phyloP scores from a whole-genome alignment of 2,888 invertebrate genomes.

The Ormia ochracea region DNA sequence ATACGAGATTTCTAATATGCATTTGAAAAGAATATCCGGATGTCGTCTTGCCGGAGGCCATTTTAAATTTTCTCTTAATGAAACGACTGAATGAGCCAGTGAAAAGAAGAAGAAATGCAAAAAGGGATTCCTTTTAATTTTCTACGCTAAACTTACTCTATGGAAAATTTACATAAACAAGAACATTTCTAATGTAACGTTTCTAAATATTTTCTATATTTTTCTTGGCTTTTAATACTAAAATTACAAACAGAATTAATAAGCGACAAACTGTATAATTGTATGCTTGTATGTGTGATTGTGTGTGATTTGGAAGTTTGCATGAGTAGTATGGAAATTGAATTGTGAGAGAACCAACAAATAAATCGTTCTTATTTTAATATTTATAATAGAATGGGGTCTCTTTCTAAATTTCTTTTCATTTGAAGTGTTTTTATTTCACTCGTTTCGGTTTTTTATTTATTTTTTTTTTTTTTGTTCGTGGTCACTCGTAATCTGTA shows the following conservation, averaged over 20 bases:
- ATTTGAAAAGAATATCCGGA: not conserved
- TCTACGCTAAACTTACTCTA: not conserved
- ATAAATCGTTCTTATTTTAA: too few species aligned
- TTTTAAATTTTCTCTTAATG: conserved; percentile 4
- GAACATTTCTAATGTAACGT: not conserved
- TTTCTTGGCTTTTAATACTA: not conserved
- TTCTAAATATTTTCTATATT: not conserved
- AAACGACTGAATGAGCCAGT: not conserved
- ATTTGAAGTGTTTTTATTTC: too few species aligned
- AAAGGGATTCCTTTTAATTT: not conserved
- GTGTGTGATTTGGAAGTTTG: too few species aligned
- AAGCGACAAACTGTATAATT: not conserved
- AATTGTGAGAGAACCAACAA: not conserved
- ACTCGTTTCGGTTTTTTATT: too few species aligned
- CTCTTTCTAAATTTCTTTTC: too few species aligned
- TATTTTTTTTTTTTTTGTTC: too few species aligned
- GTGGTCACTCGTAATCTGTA: too few species aligned
- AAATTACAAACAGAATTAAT: not conserved
- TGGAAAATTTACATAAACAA: not conserved
- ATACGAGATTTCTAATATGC: not conserved
- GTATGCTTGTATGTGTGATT: not conserved
- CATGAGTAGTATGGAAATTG: not conserved
- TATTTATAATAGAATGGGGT: too few species aligned
- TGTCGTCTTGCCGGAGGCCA: not conserved
- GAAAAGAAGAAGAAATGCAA: not conserved